Evolutionary conservation across 2,888 invertebrate species (phyloP), one percentile per base, ranked within the genome.

Genomic region (Rambutsinella grinnellia): DNA sequence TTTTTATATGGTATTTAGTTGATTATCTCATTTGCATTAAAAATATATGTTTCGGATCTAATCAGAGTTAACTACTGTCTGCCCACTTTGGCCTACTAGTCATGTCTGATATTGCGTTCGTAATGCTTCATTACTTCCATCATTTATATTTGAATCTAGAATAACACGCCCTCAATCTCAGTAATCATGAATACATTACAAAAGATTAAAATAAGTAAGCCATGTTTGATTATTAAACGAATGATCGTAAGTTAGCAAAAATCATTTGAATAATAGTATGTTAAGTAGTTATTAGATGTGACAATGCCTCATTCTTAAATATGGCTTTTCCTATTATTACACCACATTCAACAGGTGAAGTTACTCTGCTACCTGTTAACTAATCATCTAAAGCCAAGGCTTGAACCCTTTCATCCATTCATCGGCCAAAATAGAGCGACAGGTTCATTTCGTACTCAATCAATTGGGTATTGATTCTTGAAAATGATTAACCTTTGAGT

Each of bases 401-500:
- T 36, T 36, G 36, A 36, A 36, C 6, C 36, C 6, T 36, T 36
- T 36, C 36, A 5, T 36, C 13, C 36, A 36, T 36, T 36, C 36
- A 5, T 13, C 13, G 6, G 6, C 5, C 15, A 49, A 49, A 49
- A 49, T 49, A 17, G 49, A 49, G 19, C 49, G 19, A 49, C n/a
- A 49, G 19, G 49, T 49, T 36, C 36, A 36, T 36, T 36, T 8
- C 36, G 36, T 5, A 36, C 13, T 44, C 13, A 10, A 13, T 49
- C 49, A 44, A 13, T n/a, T n/a, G 8, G 19, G 28, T 58, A 28
- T 61, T 36, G 6, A 36, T 36, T 36, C 13, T 36, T 36, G 13
- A 36, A 36, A 36, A 36, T 36, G 36, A 13, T 13, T 36, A 5
- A 36, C 36, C 36, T 63, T 63, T 46, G 24, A 71, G 63, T 71